Percentiles rank a stretch among this genome's conserved stretches.
Conservation (phyloP, 2,888 invertebrate species). For the Caenorhabditis virilis region DNA sequence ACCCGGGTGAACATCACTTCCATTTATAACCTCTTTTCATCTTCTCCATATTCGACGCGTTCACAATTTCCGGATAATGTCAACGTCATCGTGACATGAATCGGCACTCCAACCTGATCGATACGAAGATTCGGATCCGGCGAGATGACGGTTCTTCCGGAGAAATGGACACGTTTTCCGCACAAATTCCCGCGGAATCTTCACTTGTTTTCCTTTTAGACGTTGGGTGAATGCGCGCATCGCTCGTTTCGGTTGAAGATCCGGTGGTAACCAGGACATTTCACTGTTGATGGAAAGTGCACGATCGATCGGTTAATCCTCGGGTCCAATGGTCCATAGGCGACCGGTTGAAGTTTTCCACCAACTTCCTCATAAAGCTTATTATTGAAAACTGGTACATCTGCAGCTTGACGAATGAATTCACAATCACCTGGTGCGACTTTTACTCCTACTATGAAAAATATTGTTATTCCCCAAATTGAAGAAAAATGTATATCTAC, state of each 20-base stretch:
- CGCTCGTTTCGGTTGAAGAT: slow-evolving; percentile 69
- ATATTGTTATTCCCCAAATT: too few species aligned
- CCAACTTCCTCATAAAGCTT: slow-evolving; percentile 82
- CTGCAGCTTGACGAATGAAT: slow-evolving; percentile 85
- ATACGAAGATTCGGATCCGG: slow-evolving; percentile 97
- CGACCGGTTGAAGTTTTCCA: slow-evolving; percentile 80
- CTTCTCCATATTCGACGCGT: slow-evolving; percentile 72
- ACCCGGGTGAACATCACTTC: slow-evolving; percentile 90
- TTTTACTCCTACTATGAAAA: slow-evolving; percentile 61
- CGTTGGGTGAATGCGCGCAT: slow-evolving; percentile 86
- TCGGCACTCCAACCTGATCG: slow-evolving; percentile 95
- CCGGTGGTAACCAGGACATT: slow-evolving; percentile 76
- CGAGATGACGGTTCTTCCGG: slow-evolving; percentile 92
- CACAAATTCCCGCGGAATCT: slow-evolving; percentile 95
- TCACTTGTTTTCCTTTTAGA: slow-evolving; percentile 83
- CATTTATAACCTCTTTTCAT: slow-evolving; percentile 83
- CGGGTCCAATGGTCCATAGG: slow-evolving; percentile 91
- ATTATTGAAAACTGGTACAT: slow-evolving; percentile 88
- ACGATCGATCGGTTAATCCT: slow-evolving; percentile 83
- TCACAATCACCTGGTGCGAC: slow-evolving; percentile 64
- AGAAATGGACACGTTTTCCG: slow-evolving; percentile 96
- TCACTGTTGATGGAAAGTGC: slow-evolving; percentile 96
- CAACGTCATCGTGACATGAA: slow-evolving; percentile 89
- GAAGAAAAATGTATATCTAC: too few species aligned
- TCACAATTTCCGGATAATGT: slow-evolving; percentile 80